phyloP scores from a whole-genome alignment of 2,113 vertebrate genomes.

The Pelmatolapia mariae region DNA sequence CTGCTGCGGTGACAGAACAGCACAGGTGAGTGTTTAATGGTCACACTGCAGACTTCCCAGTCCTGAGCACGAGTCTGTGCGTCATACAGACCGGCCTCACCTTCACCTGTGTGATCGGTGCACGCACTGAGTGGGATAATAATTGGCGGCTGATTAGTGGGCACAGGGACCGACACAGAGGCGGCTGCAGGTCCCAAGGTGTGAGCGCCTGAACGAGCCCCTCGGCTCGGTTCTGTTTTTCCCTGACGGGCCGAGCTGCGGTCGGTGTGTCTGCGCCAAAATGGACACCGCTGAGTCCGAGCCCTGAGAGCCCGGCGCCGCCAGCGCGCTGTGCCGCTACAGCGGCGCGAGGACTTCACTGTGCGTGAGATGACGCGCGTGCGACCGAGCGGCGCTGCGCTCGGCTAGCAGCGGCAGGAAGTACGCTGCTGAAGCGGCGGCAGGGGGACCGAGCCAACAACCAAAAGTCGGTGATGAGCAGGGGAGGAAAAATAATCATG shows the following conservation, averaged over 20 bases:
- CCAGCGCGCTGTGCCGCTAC: background rate
- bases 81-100: background rate
- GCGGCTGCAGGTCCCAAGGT: background rate
- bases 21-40: background rate
- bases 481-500: constrained; percentile 45
- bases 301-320: background rate
- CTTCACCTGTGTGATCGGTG: background rate
- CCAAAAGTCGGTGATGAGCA: constrained; percentile 44
- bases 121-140: background rate
- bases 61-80: background rate
- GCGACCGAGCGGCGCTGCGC: constrained; percentile 22
- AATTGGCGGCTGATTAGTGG: background rate
- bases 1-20: background rate
- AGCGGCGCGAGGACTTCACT: background rate
- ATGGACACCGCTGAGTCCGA: background rate
- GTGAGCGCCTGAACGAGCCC: background rate
- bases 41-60: background rate
- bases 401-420: constrained; percentile 58
- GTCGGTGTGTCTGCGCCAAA: background rate
- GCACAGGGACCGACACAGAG: background rate
- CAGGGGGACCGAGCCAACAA: constrained; percentile 31
- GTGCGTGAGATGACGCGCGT: constrained; percentile 47
- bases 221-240: background rate
- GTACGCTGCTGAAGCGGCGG: constrained; percentile 55
- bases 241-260: background rate